phyloP scores from a whole-genome alignment of 2,888 invertebrate genomes.

The Cosmia pyralina region DNA sequence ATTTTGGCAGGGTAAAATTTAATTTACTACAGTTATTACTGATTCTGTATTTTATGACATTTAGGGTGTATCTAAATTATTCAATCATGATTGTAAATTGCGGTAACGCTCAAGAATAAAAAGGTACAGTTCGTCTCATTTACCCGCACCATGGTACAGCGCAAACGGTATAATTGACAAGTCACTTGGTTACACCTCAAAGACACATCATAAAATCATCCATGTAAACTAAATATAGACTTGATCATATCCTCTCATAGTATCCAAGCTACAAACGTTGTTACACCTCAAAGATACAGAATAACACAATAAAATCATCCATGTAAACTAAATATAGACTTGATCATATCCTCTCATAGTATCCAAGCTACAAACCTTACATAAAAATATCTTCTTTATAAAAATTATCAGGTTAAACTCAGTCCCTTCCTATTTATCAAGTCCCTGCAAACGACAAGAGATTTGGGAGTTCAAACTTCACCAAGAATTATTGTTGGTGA shows the following conservation, averaged over 20 bases:
- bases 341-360: not conserved
- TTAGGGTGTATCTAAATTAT: too few relatives aligned
- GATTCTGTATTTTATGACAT: too few relatives aligned
- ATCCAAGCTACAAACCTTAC: not conserved
- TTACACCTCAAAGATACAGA: not conserved
- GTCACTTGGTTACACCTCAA: not conserved
- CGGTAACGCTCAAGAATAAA: too few relatives aligned
- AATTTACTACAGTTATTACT: too few relatives aligned
- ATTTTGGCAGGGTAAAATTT: too few relatives aligned
- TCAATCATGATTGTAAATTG: too few relatives aligned
- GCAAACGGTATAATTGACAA: not conserved
- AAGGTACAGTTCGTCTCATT: too few relatives aligned
- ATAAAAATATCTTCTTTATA: not conserved
- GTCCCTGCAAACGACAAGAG: slow-evolving; percentile 73
- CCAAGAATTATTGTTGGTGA: slow-evolving; percentile 77
- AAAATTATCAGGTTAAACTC: slow-evolving; percentile 10
- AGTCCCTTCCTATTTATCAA: slow-evolving; percentile 70
- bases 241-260: not conserved
- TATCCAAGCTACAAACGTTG: not conserved
- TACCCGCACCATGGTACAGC: too few relatives aligned
- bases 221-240: not conserved
- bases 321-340: not conserved
- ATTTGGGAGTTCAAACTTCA: slow-evolving; percentile 58
- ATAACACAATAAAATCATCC: not conserved
- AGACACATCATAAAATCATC: not conserved